These are phyloP conservation scores for Lepus americanus DNA, from an alignment of 2,113 vertebrate species.

Conservation along the genomic window DNA sequence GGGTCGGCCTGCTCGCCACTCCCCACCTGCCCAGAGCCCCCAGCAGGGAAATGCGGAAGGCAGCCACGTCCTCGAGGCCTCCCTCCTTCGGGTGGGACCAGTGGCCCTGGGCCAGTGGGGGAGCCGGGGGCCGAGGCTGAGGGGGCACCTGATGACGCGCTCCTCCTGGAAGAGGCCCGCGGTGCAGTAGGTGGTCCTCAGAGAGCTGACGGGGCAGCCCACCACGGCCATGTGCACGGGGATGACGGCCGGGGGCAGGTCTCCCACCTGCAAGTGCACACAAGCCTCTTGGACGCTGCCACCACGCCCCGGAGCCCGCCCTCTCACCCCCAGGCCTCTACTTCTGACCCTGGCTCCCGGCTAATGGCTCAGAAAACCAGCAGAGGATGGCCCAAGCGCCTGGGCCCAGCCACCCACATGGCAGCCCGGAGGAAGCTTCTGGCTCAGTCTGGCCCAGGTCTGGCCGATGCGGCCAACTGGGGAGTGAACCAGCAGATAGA, in stretches of 20 bases:
- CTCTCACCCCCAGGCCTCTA: too few relatives aligned
- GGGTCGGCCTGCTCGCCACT: too few relatives aligned
- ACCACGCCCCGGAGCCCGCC: neutral
- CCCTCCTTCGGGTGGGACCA: neutral
- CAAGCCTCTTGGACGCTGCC: neutral
- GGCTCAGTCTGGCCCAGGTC: too few relatives aligned
- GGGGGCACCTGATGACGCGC: constrained; percentile 90
- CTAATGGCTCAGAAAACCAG: too few relatives aligned
- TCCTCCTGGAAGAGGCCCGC: constrained; percentile 84
- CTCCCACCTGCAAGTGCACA: constrained; percentile 89
- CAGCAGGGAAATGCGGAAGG: neutral
- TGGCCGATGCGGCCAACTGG: too few relatives aligned
- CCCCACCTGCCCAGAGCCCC: neutral
- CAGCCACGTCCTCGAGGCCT: neutral
- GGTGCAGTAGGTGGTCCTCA: constrained; percentile 89
- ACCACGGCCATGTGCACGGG: constrained; percentile 92
- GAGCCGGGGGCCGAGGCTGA: neutral
- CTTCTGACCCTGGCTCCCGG: too few relatives aligned
- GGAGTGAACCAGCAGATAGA: too few relatives aligned
- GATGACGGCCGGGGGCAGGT: constrained; percentile 88
- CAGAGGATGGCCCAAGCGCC: too few relatives aligned
- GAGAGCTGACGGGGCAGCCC: constrained; percentile 95
- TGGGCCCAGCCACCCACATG: too few relatives aligned
- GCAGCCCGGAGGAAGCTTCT: too few relatives aligned
- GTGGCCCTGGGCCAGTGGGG: neutral